phyloP scores from a whole-genome alignment of 2,113 vertebrate genomes.

The Serinus canaria region DNA sequence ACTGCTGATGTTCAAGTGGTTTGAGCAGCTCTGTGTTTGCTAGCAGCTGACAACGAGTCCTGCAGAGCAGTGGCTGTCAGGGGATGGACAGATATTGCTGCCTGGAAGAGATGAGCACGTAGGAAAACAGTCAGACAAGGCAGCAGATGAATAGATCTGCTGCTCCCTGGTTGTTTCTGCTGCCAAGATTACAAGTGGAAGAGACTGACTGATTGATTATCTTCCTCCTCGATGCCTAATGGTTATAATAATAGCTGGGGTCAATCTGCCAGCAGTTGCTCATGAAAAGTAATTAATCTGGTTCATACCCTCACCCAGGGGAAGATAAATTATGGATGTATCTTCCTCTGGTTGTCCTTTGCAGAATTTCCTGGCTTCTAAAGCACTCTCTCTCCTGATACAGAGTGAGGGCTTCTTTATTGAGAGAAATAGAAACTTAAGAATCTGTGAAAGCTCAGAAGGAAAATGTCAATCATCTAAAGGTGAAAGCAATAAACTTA shows the following conservation, averaged over 20 bases:
- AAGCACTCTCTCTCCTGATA: background rate
- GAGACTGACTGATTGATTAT: constrained; percentile 23
- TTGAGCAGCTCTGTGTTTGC: background rate
- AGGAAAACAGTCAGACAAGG: background rate
- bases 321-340: constrained; percentile 41
- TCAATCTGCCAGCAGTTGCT: constrained; percentile 15
- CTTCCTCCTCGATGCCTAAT: background rate
- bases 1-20: background rate
- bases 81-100: background rate
- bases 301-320: constrained; percentile 6
- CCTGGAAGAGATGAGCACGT: background rate
- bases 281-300: constrained; percentile 47
- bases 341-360: background rate
- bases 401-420: background rate
- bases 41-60: background rate
- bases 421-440: background rate
- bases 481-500: background rate
- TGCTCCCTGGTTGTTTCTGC: background rate
- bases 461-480: background rate
- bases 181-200: background rate
- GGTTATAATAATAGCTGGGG: constrained; percentile 34
- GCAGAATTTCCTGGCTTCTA: background rate
- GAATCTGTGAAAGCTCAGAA: background rate
- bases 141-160: background rate
- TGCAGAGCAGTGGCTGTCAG: background rate